Percentiles rank a stretch among this genome's conserved stretches.
These are phyloP conservation scores for Limnodromus scolopaceus DNA, from an alignment of 2,797 vertebrate genomes.

Conservation along the genomic window DNA sequence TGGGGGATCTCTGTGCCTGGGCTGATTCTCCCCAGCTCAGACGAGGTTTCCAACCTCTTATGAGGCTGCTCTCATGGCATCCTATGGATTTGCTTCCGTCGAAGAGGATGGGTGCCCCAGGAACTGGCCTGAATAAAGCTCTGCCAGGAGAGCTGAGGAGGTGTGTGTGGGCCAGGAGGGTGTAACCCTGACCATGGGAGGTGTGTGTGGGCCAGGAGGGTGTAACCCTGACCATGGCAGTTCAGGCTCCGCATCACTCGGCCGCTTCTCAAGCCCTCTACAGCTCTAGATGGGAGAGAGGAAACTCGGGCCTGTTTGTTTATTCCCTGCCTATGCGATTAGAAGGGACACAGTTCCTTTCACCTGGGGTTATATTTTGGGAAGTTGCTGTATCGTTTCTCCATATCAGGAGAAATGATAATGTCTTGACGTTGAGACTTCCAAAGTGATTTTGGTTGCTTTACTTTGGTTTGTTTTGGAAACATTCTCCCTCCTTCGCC, in stretches of 20 bases:
- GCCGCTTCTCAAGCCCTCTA: rapidly evolving
- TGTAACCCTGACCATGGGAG: neutral
- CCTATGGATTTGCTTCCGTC: rapidly evolving
- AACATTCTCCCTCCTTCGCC: neutral
- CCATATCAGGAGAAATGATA: neutral
- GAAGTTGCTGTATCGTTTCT: neutral
- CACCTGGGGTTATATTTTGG: neutral
- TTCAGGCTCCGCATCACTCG: rapidly evolving
- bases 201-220: neutral
- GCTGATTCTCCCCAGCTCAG: neutral
- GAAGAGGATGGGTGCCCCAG: neutral
- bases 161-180: neutral
- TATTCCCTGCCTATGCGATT: neutral
- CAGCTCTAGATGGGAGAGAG: neutral
- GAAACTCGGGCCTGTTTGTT: neutral
- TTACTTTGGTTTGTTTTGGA: neutral
- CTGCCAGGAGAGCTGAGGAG: neutral
- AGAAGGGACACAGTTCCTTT: neutral
- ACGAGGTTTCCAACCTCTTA: neutral
- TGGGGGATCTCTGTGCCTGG: neutral
- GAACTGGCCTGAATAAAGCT: neutral
- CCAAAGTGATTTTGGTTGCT: neutral
- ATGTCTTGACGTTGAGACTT: neutral
- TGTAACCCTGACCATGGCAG: neutral
- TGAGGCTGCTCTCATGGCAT: rapidly evolving